These are phyloP conservation scores for Selenia dentaria DNA, from an alignment of 2,888 invertebrate genomes.

Conservation along the genomic window DNA sequence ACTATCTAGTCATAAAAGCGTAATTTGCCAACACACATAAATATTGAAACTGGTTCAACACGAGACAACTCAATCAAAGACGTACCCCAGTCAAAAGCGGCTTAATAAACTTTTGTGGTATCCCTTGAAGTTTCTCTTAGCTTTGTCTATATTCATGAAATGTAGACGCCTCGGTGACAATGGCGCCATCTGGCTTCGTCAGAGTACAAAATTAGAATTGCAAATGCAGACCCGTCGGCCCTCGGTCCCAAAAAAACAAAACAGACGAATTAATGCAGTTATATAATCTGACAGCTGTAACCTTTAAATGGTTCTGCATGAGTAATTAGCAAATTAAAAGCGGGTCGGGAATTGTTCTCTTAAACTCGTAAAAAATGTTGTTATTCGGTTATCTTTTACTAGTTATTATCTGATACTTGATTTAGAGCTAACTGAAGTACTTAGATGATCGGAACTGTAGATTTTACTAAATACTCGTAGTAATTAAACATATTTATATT, in stretches of 20 bases:
- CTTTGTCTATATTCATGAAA: conserved; percentile 28
- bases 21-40: too few relatives aligned
- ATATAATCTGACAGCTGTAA: conserved; percentile 46
- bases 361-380: neutral
- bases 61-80: conserved; percentile 15
- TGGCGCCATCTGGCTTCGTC: conserved; percentile 43
- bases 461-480: too few relatives aligned
- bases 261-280: conserved; percentile 51
- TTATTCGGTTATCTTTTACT: too few relatives aligned
- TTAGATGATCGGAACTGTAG: too few relatives aligned
- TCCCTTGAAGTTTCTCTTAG: conserved; percentile 14
- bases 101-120: conserved; percentile 17
- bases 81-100: conserved; percentile 2
- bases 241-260: conserved; percentile 45
- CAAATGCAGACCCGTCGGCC: conserved; percentile 39
- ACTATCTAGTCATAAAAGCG: too few relatives aligned
- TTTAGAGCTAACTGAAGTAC: too few relatives aligned
- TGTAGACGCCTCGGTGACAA: conserved; percentile 38
- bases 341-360: neutral
- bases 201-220: conserved; percentile 44
- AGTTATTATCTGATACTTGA: too few relatives aligned
- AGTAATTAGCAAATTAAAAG: neutral
- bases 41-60: neutral
- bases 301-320: conserved; percentile 11
- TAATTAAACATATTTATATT: too few relatives aligned